Evolutionary conservation across 2,113 vertebrate species (phyloP).

Genomic region (Hippolais icterina): DNA sequence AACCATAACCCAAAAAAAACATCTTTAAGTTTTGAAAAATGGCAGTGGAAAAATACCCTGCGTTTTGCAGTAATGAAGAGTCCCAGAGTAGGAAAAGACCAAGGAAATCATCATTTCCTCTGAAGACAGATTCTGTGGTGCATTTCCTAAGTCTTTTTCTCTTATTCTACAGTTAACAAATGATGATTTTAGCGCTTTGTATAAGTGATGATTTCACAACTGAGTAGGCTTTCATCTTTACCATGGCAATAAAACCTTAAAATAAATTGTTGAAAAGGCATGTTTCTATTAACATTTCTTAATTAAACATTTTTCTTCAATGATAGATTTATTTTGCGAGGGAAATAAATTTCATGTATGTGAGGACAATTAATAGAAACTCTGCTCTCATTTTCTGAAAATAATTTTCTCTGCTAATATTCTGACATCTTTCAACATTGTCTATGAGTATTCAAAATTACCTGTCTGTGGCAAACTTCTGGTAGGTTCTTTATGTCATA

Average conservation of each 20-base stretch:
- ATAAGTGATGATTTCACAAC: neutral
- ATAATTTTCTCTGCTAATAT: neutral
- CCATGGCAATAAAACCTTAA: neutral
- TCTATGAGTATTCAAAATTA: neutral
- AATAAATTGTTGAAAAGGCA: constrained; percentile 15
- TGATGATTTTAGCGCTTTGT: neutral
- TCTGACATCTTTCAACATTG: neutral
- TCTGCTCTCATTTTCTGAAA: neutral
- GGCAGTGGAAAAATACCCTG: neutral
- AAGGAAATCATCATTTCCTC: neutral
- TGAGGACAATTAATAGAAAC: neutral
- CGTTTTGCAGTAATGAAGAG: neutral
- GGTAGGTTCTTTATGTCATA: neutral
- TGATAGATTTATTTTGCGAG: constrained; percentile 14
- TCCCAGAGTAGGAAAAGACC: neutral
- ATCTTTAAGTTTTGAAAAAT: neutral
- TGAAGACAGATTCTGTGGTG: neutral
- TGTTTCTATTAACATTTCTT: constrained; percentile 42
- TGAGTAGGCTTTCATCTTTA: constrained; percentile 20
- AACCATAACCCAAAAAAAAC: neutral
- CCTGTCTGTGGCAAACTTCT: neutral
- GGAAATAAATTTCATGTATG: neutral
- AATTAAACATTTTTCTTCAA: constrained; percentile 40
- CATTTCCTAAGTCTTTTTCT: neutral
- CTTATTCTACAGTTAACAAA: neutral